phyloP scores from a whole-genome alignment of 53 echinoderm and acorn worm species.

The Hippasteria phrygiana region DNA sequence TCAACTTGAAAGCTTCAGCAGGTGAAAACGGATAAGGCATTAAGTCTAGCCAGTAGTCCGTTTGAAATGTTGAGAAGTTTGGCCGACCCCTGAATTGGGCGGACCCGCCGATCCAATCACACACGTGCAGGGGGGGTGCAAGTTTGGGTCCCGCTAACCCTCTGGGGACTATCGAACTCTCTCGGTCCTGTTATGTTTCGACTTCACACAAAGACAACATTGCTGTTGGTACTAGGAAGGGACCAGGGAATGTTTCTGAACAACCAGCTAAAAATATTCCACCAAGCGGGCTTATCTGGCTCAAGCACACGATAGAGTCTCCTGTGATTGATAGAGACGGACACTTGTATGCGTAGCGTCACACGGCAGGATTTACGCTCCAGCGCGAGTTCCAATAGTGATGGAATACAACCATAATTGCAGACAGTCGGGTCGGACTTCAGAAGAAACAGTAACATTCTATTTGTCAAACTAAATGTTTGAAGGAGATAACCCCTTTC shows the following conservation, averaged over 20 bases:
- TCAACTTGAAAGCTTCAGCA: too few species aligned
- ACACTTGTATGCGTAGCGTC: not conserved
- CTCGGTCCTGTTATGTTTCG: too few species aligned
- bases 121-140: not conserved
- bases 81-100: not conserved
- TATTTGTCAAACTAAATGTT: not conserved
- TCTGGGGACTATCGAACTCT: not conserved
- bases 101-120: not conserved
- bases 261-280: conserved; percentile 9
- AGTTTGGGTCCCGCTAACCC: not conserved
- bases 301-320: not conserved
- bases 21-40: too few species aligned
- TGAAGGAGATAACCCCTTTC: not conserved
- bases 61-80: not conserved
- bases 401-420: not conserved
- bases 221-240: not conserved
- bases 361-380: not conserved
- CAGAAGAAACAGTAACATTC: not conserved
- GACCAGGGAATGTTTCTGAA: not conserved
- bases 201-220: not conserved
- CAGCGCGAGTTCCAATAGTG: not conserved
- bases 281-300: not conserved
- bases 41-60: too few species aligned
- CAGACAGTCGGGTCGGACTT: not conserved
- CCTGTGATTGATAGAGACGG: not conserved